phyloP scores from a whole-genome alignment of 1,140 invertebrate species.

The Aphaenogaster rudis region DNA sequence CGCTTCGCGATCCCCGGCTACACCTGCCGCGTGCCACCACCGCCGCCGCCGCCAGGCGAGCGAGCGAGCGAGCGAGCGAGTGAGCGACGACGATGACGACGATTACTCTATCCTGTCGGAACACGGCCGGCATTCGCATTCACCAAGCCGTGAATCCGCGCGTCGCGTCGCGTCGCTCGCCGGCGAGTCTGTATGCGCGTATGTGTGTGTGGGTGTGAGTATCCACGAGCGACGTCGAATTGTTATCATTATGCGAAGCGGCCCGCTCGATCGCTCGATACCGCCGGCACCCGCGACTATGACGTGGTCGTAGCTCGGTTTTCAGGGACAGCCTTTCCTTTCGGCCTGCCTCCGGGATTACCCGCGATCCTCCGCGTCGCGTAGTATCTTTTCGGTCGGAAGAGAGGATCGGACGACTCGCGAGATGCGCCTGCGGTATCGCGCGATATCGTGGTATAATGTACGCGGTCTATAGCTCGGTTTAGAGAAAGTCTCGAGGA shows the following conservation, averaged over 20 bases:
- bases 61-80: conserved; percentile 41
- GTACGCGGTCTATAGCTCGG: background rate
- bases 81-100: conserved; percentile 53
- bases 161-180: background rate
- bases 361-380: background rate
- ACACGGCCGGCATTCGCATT: conserved; percentile 68
- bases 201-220: background rate
- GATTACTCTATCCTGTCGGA: conserved; percentile 70
- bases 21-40: conserved; percentile 65
- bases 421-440: background rate
- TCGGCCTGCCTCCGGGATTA: background rate
- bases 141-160: conserved; percentile 77
- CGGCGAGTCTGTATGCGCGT: background rate
- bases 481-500: conserved; percentile 11
- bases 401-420: background rate
- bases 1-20: conserved; percentile 71
- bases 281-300: background rate
- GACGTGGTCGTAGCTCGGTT: background rate
- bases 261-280: conserved; percentile 13
- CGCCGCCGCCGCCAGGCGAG: background rate
- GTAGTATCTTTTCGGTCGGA: background rate
- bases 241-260: conserved; percentile 13
- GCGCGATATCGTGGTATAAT: background rate
- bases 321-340: background rate
- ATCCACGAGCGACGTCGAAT: background rate